Evolutionary conservation across 1,140 invertebrate genomes (phyloP), one percentile per base, ranked within the genome.

Genomic region (Trichonephila clavata): DNA sequence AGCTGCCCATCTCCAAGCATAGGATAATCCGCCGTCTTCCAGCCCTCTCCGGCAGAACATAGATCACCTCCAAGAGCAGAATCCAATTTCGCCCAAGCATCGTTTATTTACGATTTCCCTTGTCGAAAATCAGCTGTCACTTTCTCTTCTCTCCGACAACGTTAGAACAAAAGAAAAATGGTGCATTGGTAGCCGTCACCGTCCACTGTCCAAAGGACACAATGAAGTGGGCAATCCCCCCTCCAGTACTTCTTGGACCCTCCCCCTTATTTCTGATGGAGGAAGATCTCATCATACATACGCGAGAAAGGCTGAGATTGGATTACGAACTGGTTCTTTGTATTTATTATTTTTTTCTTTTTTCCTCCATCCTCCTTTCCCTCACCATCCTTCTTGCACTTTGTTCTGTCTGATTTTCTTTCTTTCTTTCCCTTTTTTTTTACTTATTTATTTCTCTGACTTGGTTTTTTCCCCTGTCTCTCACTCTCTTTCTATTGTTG

Each of bases 41-140:
- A 63, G 61, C 20, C 14, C 27, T 14, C 32, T 63, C 59, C 77
- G 32, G 59, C 21, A 43, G 16, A 65, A 84, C 80, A 92, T 92
- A 92, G 90, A 92, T 92, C 90, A 89, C 87, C 39, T 24, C 71
- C 13, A 57, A 92, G 50, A 92, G 61, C 60, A 65, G 90, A 92
- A 92, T 92, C 90, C 90, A 92, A 92, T 92, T 92, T 92, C 80
- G 77, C 60, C 20, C 61, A 50, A 80, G 90, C 90, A 92, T 92
- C 90, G 90, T 92, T 92, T 92, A 92, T 92, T 92, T 92, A 92
- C 90, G 90, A 92, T 92, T 92, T 92, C 90, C 90, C 90, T 50
- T 65, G 90, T 92, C 90, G 90, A 92, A 92, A 92, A 92, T 92
- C 90, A 92, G 80, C 90, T 92, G 90, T 92, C 90, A 92, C 90